Conservation (phyloP, 2,888 invertebrate species). For the Lagria hirta region DNA sequence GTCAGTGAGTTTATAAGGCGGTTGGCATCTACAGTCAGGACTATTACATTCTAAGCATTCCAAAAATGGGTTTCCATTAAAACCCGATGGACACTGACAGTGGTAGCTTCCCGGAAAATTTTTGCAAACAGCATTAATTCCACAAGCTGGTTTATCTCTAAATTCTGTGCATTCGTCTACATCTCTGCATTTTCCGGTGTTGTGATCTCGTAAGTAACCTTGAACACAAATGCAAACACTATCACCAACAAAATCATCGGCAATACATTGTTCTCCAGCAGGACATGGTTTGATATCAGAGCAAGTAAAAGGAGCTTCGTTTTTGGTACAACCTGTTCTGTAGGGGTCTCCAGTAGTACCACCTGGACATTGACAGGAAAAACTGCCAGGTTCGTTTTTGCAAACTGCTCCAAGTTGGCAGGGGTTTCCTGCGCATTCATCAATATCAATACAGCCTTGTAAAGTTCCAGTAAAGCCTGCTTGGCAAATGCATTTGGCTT, state of each 20-base stretch:
- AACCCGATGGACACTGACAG: conserved; percentile 86
- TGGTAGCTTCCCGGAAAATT: conserved; percentile 92
- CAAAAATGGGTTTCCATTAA: conserved; percentile 87
- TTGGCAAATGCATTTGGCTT: conserved; percentile 81
- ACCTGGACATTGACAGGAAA: conserved; percentile 84
- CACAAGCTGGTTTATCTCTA: conserved; percentile 77
- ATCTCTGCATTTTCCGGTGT: conserved; percentile 77
- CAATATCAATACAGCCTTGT: conserved; percentile 79
- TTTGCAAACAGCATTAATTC: conserved; percentile 86
- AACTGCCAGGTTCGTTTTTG: conserved; percentile 83
- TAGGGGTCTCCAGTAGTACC: conserved; percentile 81
- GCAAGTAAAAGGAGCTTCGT: conserved; percentile 68
- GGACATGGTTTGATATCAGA: conserved; percentile 77
- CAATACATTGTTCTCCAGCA: conserved; percentile 81
- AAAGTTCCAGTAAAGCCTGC: conserved; percentile 76
- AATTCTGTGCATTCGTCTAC: conserved; percentile 81
- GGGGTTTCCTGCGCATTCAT: conserved; percentile 82
- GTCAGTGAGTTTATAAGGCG: conserved; percentile 81
- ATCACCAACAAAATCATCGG: conserved; percentile 70
- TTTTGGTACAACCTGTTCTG: conserved; percentile 71
- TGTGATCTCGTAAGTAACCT: conserved; percentile 78
- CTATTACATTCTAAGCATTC: conserved; percentile 83
- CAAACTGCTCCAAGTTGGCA: conserved; percentile 86
- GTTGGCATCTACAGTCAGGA: conserved; percentile 82
- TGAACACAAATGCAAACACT: conserved; percentile 88